Base-by-base conservation (phyloP, 2,888 invertebrate genomes). In the Helleia helle region DNA sequence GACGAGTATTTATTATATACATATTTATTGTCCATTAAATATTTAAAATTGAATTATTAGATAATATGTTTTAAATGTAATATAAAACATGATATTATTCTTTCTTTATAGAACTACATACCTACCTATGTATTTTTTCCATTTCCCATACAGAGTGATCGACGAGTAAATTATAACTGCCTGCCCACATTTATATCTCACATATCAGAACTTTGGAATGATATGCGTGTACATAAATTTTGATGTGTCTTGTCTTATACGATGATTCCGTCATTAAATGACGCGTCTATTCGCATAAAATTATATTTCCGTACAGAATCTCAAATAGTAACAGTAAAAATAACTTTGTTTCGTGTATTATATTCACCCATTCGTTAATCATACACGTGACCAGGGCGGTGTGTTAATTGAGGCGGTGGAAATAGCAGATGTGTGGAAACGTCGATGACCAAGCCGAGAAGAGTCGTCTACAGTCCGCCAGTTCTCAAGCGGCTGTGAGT, bases 321-420 rank as follows among this genome's bases (percentile, higher is more conserved):
- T 11, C 17, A 22, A 31, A 31, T 17, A 11, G 31, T 31, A 12
- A 31, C 17, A 22, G 22, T 22, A 22, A 18, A 34, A 34, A 34
- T 40, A 40, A 24, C 29, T 38, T 36, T 27, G 37, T 22, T 38
- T 31, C 31, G 25, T 30, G 24, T 11, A 22, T 38, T 28, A 8
- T 28, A 18, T 38, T 36, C 30, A 40, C 40, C 24, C 14, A 40
- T 40, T 36, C 27, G 36, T 42, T 42, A 38, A 43, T 41, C 42
- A 31, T 34, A 30, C 49, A 45, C 49, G 43, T 51, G 52, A 48
- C 47, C 45, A 29, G 37, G 39, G 38, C 30, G 38, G 17, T 31
- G 14, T 24, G 27, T 44, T 52, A 50, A 52, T 52, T 49, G 45
- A 44, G 44, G 39, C 48, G 50, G 31, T 47, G 46, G 47, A 49